phyloP scores from a whole-genome alignment of 2,113 vertebrate genomes.

The Albula glossodonta region DNA sequence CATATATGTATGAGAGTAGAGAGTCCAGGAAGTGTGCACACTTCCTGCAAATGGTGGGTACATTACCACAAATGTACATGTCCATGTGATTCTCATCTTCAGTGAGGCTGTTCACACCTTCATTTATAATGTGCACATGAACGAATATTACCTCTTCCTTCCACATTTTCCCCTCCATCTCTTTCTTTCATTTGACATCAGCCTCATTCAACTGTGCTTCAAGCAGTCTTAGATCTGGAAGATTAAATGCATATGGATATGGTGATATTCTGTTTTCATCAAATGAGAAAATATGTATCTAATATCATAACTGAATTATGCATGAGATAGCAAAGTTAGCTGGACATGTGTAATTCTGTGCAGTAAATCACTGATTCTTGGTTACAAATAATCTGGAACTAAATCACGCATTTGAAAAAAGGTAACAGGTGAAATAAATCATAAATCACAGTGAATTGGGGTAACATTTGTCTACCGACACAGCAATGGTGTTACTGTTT shows the following conservation, averaged over 20 bases:
- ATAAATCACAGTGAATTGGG: background rate
- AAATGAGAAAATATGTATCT: background rate
- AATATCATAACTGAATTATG: background rate
- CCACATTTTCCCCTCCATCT: background rate
- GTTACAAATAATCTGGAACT: background rate
- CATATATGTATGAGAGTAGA: background rate
- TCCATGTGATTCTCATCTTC: background rate
- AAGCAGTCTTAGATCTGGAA: background rate
- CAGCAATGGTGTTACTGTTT: background rate
- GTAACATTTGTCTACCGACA: background rate
- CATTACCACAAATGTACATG: background rate
- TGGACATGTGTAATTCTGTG: background rate
- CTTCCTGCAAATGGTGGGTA: background rate
- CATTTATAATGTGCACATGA: constrained; percentile 9
- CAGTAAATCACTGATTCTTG: background rate
- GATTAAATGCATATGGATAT: background rate
- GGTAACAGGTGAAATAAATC: background rate
- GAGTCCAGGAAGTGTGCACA: background rate
- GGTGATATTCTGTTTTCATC: background rate
- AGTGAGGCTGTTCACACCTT: background rate
- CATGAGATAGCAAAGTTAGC: background rate
- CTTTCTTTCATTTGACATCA: background rate
- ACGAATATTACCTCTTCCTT: background rate
- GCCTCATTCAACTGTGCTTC: background rate
- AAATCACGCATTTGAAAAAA: background rate